phyloP scores from a whole-genome alignment of 2,888 invertebrate genomes.

The Torymus texanus region DNA sequence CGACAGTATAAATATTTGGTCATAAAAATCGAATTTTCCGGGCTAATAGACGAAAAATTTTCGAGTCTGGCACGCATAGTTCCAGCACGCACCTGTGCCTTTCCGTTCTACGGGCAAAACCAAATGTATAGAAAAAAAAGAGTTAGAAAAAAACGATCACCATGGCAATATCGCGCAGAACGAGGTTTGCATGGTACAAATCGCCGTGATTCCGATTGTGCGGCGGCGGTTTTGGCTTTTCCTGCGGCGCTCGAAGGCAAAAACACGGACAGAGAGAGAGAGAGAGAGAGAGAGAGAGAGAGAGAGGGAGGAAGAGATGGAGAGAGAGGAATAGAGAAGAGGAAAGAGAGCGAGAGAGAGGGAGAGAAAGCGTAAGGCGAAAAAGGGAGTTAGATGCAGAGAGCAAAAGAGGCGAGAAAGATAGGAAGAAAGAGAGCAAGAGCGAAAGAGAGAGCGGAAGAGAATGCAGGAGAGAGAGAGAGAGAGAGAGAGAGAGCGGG shows the following conservation, averaged over 20 bases:
- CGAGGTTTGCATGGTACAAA: no score
- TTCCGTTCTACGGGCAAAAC: no score
- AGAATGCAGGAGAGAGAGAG: conserved; percentile 44
- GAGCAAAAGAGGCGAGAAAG: conserved; percentile 24
- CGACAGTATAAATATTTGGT: no score
- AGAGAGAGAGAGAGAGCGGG: conserved; percentile 54
- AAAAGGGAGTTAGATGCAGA: neutral
- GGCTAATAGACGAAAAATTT: no score
- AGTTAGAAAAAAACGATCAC: no score
- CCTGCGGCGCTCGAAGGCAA: neutral
- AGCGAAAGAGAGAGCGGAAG: conserved; percentile 57
- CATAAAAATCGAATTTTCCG: no score
- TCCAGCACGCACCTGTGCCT: no score
- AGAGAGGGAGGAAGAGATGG: neutral
- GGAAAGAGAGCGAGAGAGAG: conserved; percentile 60
- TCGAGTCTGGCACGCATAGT: no score
- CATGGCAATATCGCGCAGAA: no score
- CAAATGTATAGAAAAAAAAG: no score
- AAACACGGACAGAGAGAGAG: conserved; percentile 15
- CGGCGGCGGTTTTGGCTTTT: no score
- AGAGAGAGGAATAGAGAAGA: conserved; percentile 48
- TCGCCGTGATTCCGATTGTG: no score
- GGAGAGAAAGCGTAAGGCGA: neutral
- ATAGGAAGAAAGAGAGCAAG: conserved; percentile 61
- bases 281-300: neutral